Base-by-base conservation (phyloP, 1,140 invertebrate species). In the Ruditapes philippinarum region DNA sequence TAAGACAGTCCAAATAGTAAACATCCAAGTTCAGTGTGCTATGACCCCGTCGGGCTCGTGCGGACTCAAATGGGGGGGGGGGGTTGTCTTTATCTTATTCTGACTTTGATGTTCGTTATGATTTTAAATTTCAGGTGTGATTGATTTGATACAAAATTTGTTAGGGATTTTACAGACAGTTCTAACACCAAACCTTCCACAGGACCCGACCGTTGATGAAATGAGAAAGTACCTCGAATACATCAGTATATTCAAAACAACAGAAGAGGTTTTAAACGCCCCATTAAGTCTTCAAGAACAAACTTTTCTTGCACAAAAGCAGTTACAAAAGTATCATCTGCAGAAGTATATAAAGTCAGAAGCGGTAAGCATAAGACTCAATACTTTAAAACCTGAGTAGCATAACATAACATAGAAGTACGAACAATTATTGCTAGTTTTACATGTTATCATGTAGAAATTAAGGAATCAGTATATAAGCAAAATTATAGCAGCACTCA, bases 301-400 rank as follows among this genome's bases (percentile, higher is more conserved):
- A n/a, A 88, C 85, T 25, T 88, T 88, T 65, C 62, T 88, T 25
- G 85, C 76, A 42, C 85, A 88, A 45, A 88, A 80, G 65, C 85
- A 88, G 33, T 49, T 88, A 22, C 85, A 88, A 60, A 88, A 88
- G 54, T 88, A 88, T 36, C 70, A 68, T 45, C 31, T 88, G 9
- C 74, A 80, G 33, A 88, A 88, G 54, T 51, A 79, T 22, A 79
- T 88, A 9, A 88, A 88, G 42, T 78, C 74, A 1, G 42, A 65
- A 65, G 74, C 85, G 38, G 85, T 88, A 70, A 36, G 85, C 45
- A 45, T n/a, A n/a, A n/a, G n/a, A n/a, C n/a, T n/a, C n/a, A n/a
- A n/a, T n/a, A n/a, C n/a, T n/a, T n/a, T n/a, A n/a, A n/a, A n/a
- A n/a, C n/a, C n/a, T n/a, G n/a, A n/a, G n/a, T n/a, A n/a, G n/a